These are phyloP conservation scores for Aix galericulata DNA, from an alignment of 2,113 vertebrate genomes.

Conservation along the genomic window DNA sequence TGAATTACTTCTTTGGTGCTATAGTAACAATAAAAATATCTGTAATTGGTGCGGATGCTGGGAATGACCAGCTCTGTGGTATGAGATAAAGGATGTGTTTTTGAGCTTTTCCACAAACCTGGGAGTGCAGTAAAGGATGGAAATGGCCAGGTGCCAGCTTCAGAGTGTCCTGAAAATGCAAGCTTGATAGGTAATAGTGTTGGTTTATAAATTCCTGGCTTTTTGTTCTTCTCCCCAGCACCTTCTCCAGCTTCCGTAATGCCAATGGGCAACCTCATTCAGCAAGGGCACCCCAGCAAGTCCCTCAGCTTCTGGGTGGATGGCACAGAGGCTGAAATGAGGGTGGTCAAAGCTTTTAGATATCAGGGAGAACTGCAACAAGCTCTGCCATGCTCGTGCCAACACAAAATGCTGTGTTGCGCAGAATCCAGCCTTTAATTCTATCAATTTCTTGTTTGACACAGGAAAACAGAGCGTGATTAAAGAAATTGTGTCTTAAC, in stretches of 20 bases:
- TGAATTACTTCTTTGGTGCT: not conserved
- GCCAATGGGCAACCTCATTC: not conserved
- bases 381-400: not conserved
- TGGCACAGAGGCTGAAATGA: not conserved
- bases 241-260: not conserved
- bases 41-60: rapidly evolving
- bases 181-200: not conserved
- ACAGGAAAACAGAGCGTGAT: constrained; percentile 62
- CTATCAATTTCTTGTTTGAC: constrained; percentile 57
- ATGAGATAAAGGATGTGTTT: not conserved
- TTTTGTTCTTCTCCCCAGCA: not conserved
- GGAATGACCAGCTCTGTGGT: not conserved
- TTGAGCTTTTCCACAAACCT: not conserved
- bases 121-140: not conserved
- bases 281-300: not conserved
- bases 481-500: constrained; percentile 71
- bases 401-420: constrained; percentile 35
- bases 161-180: not conserved
- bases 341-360: not conserved
- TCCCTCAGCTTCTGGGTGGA: not conserved
- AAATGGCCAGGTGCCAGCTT: not conserved
- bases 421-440: constrained; percentile 59
- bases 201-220: not conserved
- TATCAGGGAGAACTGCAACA: not conserved
- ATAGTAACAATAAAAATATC: not conserved